These are phyloP conservation scores for Hylomyscus alleni DNA, from an alignment of 2,797 vertebrate genomes.

Conservation along the genomic window DNA sequence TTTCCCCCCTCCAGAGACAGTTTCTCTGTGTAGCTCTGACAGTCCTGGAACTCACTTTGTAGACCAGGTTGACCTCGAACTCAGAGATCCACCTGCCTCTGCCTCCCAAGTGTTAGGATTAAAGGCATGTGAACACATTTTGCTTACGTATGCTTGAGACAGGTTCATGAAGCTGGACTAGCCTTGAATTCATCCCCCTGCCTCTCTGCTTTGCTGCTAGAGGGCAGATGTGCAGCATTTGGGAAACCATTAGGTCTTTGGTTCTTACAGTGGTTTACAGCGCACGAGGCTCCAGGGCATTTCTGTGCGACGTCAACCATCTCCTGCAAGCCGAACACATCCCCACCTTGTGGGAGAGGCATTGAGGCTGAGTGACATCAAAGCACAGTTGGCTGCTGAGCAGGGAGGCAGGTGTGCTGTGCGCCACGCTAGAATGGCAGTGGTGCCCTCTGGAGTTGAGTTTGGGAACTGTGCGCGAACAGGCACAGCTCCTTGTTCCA, in stretches of 20 bases:
- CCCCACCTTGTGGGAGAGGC: neutral
- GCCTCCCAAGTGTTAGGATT: neutral
- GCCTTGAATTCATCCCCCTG: neutral
- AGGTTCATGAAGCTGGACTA: neutral
- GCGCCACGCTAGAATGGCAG: neutral
- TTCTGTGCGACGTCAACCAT: no score
- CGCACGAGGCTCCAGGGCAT: neutral
- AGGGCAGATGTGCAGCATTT: no score
- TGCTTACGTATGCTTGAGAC: neutral
- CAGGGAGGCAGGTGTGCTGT: fast-evolving
- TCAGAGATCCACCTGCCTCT: neutral
- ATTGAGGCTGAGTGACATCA: neutral
- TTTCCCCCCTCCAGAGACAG: neutral
- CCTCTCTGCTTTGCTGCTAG: neutral
- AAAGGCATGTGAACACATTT: neutral
- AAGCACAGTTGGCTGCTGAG: no score
- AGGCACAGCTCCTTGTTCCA: fast-evolving
- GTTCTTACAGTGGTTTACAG: neutral
- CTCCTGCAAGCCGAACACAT: neutral
- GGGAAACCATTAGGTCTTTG: neutral
- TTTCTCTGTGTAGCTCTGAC: neutral
- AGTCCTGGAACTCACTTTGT: neutral
- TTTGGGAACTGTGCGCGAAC: neutral
- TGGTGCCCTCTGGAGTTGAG: neutral
- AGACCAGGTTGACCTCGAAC: neutral